Conservation (phyloP, 2,888 invertebrate genomes). For the Micoletzkya japonica region DNA sequence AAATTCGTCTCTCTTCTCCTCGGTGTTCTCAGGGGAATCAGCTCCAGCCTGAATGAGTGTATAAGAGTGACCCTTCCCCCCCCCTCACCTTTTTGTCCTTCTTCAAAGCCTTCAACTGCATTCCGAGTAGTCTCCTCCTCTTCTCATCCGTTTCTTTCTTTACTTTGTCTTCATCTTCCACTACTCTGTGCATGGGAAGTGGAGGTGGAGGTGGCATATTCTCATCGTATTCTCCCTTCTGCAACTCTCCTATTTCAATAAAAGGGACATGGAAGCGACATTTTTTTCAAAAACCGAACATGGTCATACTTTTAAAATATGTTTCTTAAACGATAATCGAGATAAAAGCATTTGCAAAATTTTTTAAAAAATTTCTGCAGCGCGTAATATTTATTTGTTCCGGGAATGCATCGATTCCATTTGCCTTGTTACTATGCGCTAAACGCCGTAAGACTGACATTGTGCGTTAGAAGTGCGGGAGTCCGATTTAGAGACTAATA, state of each 20-base stretch:
- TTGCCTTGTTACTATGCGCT: no score
- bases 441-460: no score
- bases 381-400: no score
- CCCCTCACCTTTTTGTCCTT: constrained; percentile 20
- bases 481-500: no score
- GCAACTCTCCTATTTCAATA: background rate
- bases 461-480: no score
- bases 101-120: constrained; percentile 26
- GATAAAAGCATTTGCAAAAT: no score
- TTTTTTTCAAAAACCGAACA: no score
- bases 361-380: no score
- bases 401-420: no score
- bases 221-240: background rate
- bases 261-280: no score
- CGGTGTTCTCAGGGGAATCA: constrained; percentile 22
- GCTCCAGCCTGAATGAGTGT: constrained; percentile 1
- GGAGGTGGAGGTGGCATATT: constrained; percentile 9
- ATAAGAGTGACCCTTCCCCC: background rate
- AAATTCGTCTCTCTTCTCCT: constrained; percentile 5
- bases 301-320: no score
- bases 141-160: constrained; percentile 22
- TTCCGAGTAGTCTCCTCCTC: constrained; percentile 22
- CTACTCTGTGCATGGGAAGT: background rate
- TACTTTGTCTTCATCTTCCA: constrained; percentile 9
- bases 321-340: no score